phyloP scores from a whole-genome alignment of 2,888 invertebrate genomes.

The Rhamphomyia laevipes region DNA sequence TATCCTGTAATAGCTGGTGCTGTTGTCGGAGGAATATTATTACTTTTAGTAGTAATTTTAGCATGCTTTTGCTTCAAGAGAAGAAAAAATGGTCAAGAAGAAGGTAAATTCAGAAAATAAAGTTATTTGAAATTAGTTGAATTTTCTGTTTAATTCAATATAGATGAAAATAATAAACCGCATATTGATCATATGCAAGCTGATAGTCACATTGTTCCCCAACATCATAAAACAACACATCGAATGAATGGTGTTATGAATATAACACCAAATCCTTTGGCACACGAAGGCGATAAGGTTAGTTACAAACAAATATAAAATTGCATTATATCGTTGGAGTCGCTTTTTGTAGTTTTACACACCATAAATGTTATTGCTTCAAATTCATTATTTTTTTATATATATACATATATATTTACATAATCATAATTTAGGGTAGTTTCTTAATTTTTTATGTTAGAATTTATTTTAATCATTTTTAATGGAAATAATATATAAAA shows the following conservation, averaged over 20 bases:
- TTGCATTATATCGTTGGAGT: background rate
- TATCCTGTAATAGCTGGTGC: conserved; percentile 33
- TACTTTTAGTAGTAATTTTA: conserved; percentile 29
- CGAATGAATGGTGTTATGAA: conserved; percentile 35
- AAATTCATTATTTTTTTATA: no score
- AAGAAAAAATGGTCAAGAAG: conserved; percentile 27
- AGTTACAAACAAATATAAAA: conserved; percentile 6
- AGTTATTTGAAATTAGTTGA: background rate
- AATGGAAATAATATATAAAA: no score
- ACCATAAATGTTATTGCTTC: no score
- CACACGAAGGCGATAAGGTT: conserved; percentile 35
- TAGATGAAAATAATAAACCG: conserved; percentile 34
- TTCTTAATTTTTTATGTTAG: no score
- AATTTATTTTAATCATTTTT: no score
- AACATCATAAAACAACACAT: conserved; percentile 27
- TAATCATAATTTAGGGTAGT: no score
- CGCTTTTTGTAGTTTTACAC: background rate
- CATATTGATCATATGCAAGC: conserved; percentile 37
- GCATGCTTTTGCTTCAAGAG: conserved; percentile 32
- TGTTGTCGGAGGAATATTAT: conserved; percentile 29
- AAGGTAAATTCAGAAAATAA: conserved; percentile 24
- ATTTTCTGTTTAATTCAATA: background rate
- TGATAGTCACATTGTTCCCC: conserved; percentile 29
- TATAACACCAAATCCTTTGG: conserved; percentile 36
- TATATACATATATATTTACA: no score